Percentiles rank a stretch among this genome's conserved stretches.
Evolutionary conservation across 23 tunicate genomes (phyloP).

Genomic region (Ascidia mentula): DNA sequence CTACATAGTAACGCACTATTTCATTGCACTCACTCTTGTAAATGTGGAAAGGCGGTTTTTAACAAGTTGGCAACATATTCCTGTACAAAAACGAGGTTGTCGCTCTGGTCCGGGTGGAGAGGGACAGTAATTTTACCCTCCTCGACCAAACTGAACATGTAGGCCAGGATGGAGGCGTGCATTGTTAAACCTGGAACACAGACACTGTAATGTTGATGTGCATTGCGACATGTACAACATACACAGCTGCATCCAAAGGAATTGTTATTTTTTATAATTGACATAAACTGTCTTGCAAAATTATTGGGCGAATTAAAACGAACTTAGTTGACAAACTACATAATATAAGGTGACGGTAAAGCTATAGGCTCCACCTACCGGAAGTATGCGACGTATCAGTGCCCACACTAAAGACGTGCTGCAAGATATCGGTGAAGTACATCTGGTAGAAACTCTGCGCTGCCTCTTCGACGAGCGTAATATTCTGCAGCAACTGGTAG

Average conservation of each 20-base stretch:
- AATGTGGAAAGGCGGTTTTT: slow-evolving; percentile 89
- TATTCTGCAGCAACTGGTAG: slow-evolving; percentile 93
- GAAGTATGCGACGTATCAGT: slow-evolving; percentile 99
- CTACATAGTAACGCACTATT: not conserved
- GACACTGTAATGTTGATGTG: too few species aligned
- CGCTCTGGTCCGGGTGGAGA: slow-evolving; percentile 79
- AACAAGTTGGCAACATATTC: slow-evolving; percentile 95
- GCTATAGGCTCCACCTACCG: slow-evolving; percentile 29
- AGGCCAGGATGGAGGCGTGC: slow-evolving; percentile 96
- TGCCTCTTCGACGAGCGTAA: slow-evolving; percentile 69
- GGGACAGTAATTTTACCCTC: slow-evolving; percentile 75
- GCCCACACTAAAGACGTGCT: slow-evolving; percentile 98
- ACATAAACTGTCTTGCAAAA: not conserved
- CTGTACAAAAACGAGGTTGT: slow-evolving; percentile 89
- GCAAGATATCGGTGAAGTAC: slow-evolving; percentile 94
- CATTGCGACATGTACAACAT: too few species aligned
- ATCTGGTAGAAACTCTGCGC: slow-evolving; percentile 96
- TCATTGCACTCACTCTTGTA: slow-evolving; percentile 87
- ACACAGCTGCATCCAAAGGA: too few species aligned
- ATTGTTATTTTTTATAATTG: not conserved
- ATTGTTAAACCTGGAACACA: slow-evolving; percentile 76
- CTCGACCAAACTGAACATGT: slow-evolving; percentile 97
- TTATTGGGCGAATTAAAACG: too few species aligned
- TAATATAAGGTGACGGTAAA: not conserved
- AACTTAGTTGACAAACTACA: too few species aligned